Evolutionary conservation across 2,888 invertebrate genomes (phyloP).

Genomic region (Baccha elongata): DNA sequence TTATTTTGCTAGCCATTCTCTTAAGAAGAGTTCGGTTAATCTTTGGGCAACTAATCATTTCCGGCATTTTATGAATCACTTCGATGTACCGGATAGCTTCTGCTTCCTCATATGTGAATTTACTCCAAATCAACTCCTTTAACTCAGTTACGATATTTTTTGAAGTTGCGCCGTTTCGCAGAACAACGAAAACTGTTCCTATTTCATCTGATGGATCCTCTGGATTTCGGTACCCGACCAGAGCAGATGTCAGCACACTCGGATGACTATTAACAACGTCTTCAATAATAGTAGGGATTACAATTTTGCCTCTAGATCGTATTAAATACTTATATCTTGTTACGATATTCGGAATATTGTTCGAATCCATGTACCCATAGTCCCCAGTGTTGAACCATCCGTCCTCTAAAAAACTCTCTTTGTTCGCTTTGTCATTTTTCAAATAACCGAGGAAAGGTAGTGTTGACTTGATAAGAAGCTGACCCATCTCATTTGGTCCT

Average conservation of each 20-base stretch:
- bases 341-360: constrained; percentile 55
- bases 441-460: constrained; percentile 46
- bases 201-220: constrained; percentile 26
- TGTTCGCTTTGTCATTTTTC: constrained; percentile 1
- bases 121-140: not conserved
- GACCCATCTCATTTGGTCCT: constrained; percentile 56
- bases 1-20: no score
- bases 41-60: constrained; percentile 67
- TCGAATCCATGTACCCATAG: not conserved
- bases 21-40: constrained; percentile 55
- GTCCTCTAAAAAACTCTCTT: constrained; percentile 1
- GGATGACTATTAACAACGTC: constrained; percentile 32
- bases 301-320: constrained; percentile 39
- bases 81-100: constrained; percentile 8
- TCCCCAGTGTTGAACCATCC: not conserved
- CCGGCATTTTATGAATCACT: constrained; percentile 60
- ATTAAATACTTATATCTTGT: constrained; percentile 61
- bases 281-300: constrained; percentile 70
- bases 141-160: constrained; percentile 7
- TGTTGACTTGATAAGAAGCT: constrained; percentile 54
- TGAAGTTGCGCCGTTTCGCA: not conserved
- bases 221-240: constrained; percentile 52
- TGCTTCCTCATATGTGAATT: not conserved
- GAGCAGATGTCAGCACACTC: constrained; percentile 32
- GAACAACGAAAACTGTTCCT: constrained; percentile 61